These are phyloP conservation scores for Enteromius mattozi DNA, from an alignment of 2,797 vertebrate genomes.

Conservation along the genomic window DNA sequence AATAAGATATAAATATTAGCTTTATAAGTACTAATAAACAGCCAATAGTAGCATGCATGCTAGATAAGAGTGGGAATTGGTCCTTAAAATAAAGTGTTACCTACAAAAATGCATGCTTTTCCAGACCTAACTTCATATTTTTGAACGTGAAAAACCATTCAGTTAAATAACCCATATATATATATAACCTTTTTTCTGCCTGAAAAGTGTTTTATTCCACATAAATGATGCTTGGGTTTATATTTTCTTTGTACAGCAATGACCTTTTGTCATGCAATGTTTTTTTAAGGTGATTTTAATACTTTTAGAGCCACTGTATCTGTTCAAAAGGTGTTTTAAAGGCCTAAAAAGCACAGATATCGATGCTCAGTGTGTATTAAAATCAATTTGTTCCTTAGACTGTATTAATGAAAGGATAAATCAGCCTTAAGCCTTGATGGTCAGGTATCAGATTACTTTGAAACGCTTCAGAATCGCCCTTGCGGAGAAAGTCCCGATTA, in stretches of 20 bases:
- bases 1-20: too few species aligned
- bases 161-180: not conserved
- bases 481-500: constrained; percentile 15
- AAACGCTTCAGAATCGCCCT: constrained; percentile 42
- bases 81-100: not conserved
- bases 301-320: not conserved
- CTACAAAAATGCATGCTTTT: not conserved
- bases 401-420: constrained; percentile 37
- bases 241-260: not conserved
- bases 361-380: not conserved
- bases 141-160: not conserved
- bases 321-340: not conserved
- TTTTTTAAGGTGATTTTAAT: not conserved
- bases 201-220: not conserved
- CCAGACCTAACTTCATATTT: too few species aligned
- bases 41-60: not conserved
- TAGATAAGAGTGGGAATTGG: not conserved
- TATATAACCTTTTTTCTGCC: not conserved
- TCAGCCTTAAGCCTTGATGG: constrained; percentile 29
- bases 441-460: constrained; percentile 9
- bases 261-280: constrained; percentile 14
- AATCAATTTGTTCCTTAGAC: constrained; percentile 15
- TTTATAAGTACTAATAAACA: not conserved
- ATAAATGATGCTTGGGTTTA: not conserved
- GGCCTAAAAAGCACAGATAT: not conserved